phyloP scores from a whole-genome alignment of 2,797 vertebrate genomes.

The Epinephelus awoara region DNA sequence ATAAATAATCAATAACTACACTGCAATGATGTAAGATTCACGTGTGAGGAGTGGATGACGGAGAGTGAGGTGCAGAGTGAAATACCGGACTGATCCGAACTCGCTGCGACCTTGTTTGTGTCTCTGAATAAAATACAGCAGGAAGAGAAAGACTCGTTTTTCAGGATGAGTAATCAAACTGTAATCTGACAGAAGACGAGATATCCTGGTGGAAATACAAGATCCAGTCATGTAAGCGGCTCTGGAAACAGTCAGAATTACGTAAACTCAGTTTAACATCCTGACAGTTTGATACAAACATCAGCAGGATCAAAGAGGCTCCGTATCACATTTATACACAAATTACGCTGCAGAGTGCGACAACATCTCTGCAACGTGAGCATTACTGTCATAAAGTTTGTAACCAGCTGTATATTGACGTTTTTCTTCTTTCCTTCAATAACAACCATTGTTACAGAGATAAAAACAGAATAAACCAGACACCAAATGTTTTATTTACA shows the following conservation, averaged over 20 bases:
- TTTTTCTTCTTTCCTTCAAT: not conserved
- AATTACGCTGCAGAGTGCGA: not conserved
- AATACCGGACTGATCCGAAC: not conserved
- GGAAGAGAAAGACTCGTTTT: not conserved
- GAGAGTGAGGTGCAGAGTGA: not conserved
- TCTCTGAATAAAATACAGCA: not conserved
- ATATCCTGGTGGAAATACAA: not conserved
- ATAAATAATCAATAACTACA: slow-evolving; percentile 34
- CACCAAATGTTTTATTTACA: not conserved
- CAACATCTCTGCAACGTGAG: too few species aligned
- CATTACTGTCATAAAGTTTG: too few species aligned
- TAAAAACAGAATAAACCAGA: not conserved
- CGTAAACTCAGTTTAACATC: slow-evolving; percentile 9
- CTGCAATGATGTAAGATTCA: not conserved
- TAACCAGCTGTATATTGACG: too few species aligned
- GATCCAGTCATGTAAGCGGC: too few species aligned
- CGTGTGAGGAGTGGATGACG: not conserved
- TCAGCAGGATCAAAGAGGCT: not conserved
- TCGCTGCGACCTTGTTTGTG: not conserved
- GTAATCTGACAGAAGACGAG: not conserved
- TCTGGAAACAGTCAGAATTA: not conserved
- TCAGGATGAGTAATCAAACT: not conserved
- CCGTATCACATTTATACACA: not conserved
- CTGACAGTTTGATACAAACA: not conserved
- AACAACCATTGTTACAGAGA: not conserved